Base-by-base conservation (phyloP, 2,888 invertebrate species). In the Nomada goodeniana region DNA sequence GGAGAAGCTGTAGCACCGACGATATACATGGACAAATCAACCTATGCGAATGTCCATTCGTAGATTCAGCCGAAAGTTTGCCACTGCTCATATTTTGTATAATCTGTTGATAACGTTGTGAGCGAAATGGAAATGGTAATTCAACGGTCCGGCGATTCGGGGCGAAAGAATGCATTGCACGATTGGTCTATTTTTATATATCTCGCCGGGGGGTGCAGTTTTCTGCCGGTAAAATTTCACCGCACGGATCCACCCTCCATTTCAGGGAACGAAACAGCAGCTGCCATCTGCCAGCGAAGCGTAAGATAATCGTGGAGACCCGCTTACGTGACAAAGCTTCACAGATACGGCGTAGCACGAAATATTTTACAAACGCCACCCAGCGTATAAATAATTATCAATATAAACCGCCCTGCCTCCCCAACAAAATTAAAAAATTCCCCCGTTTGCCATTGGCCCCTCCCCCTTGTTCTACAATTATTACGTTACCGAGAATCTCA, bases 211-310 rank as follows among this genome's bases (percentile, higher is more conserved):
- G 36, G 36, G 36, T 36, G 36, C 36, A 36, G 36, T 36, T 36
- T 36, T 36, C 36, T 36, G 7, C 36, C 36, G 36, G 7, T 36
- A 36, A 36, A 36, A 36, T 36, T 36, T 36, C 36, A 36, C 36
- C 36, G 36, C 36, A 36, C 36, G 7, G 0, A 7, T 36, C 42
- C 13, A 29, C 23, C 47, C 47, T 57, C 52, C 53, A 20, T 65
- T 18, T 44, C 9, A 52, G 60, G 42, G 65, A 67, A 77, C 13
- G 65, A 44, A 53, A 47, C 77, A 65, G 18, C 77, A 77, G 72
- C 65, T 60, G 77, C 77, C 77, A 77, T 77, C 77, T 77, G 47
- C 13, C 60, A 77, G 72, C 59, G n/a, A 60, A 44, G 20, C 36
- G 72, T 59, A 18, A 36, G 72, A 44, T 44, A 72, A 60, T 77